Conservation (phyloP, 2,113 vertebrate species). For the Erythrocercus mccallii region DNA sequence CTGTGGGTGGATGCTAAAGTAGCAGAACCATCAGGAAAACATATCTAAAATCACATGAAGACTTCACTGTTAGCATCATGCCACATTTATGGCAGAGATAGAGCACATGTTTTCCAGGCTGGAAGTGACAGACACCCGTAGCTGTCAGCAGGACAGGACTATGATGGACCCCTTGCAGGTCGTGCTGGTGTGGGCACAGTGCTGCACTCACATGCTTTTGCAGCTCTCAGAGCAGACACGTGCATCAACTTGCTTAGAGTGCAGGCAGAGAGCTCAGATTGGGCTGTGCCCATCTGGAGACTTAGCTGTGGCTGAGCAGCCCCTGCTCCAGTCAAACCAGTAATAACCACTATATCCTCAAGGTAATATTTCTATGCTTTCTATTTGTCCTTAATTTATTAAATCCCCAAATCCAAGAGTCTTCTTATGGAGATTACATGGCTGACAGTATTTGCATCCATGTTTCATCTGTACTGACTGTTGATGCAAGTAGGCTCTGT, state of each 20-base stretch:
- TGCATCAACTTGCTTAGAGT: background rate
- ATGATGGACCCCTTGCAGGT: background rate
- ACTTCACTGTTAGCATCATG: background rate
- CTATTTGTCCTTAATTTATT: background rate
- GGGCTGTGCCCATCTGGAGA: background rate
- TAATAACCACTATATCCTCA: background rate
- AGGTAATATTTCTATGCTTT: background rate
- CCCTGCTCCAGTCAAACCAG: background rate
- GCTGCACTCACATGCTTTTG: background rate
- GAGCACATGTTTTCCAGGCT: background rate
- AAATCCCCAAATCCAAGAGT: background rate
- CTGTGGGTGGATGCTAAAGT: background rate
- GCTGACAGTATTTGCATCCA: background rate
- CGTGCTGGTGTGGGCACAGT: fast-evolving
- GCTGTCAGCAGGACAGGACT: background rate
- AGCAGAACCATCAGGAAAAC: background rate
- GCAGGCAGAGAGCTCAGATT: background rate
- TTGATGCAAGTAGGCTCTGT: background rate
- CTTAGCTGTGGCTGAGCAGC: too few relatives aligned
- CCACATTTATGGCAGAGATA: background rate
- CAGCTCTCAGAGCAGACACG: background rate
- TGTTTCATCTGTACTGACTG: background rate
- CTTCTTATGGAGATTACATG: background rate
- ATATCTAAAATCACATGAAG: background rate
- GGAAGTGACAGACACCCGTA: background rate